Evolutionary conservation across 1,140 invertebrate genomes (phyloP), one percentile per base, ranked within the genome.

Genomic region (Bombus cullumanus): DNA sequence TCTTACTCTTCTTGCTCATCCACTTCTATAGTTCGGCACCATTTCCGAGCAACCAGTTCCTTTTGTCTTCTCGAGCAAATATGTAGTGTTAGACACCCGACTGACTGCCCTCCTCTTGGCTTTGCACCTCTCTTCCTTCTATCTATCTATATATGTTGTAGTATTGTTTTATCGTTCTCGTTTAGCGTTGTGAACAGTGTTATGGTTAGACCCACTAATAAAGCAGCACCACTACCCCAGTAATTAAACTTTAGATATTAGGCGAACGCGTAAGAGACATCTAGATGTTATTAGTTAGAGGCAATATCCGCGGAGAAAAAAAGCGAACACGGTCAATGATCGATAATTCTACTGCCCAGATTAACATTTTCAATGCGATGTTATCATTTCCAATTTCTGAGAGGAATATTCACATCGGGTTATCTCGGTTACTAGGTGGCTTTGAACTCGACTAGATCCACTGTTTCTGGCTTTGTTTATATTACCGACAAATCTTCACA

Each of bases 1-100:
- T 68, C 68, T 88, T 86, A 73, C 87, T 64, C 81, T 86, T 64
- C 69, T 82, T 64, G 71, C 69, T 84, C 84, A 86, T 86, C 83
- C 85, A 68, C 75, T 87, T 66, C 75, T 79, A 73, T 75, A 74
- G 80, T 87, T 76, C 74, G 68, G 53, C 64, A 69, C 68, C 82
- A 73, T 85, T 53, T 53, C 74, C 75, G 86, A 73, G 84, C 79
- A 68, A 85, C 85, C 80, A 79, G 78, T 83, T 86, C 78, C 89
- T 88, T 92, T 92, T 90, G 90, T 92, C 88, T 92, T 59, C 83
- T 71, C 78, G 81, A 75, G 76, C 85, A 89, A 90, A 92, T 83
- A 85, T 90, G 87, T 88, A 89, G 84, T 64, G 83, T 87, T 83
- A 79, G 82, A 64, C 82, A 81, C 53, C 79, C 71, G 59, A 72